Evolutionary conservation across 1,140 invertebrate genomes (phyloP).

Genomic region (Nasonia vitripennis): DNA sequence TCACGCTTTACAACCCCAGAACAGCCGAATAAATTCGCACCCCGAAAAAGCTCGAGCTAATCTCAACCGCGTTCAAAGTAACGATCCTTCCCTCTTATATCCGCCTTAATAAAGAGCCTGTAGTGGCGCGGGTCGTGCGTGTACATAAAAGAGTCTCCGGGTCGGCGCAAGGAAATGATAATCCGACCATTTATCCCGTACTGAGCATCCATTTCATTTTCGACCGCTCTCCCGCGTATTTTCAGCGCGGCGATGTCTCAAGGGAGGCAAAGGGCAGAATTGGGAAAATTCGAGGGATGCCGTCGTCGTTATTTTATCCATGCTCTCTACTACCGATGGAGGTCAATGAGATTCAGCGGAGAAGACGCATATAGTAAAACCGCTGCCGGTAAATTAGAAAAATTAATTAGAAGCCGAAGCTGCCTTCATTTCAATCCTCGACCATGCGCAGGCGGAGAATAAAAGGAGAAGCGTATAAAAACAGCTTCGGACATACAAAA

Average conservation of each 20-base stretch:
- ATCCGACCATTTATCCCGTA: not conserved
- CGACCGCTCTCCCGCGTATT: slow-evolving; percentile 9
- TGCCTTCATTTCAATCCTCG: not conserved
- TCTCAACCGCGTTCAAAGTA: not conserved
- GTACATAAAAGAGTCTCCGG: not conserved
- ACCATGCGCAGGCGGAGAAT: not conserved
- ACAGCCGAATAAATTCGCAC: too few relatives aligned
- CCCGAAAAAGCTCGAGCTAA: too few relatives aligned
- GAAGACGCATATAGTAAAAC: not conserved
- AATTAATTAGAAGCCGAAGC: not conserved
- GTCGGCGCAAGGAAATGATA: slow-evolving; percentile 1
- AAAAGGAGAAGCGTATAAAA: not conserved
- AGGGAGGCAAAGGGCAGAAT: slow-evolving; percentile 23
- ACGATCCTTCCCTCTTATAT: not conserved
- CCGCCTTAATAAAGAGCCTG: not conserved
- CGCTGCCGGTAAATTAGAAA: not conserved
- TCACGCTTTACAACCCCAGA: too few relatives aligned
- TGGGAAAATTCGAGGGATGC: slow-evolving; percentile 28
- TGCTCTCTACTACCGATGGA: not conserved
- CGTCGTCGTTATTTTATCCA: not conserved
- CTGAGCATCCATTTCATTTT: slow-evolving; percentile 31
- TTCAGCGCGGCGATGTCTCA: slow-evolving; percentile 3
- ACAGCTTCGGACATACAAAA: not conserved
- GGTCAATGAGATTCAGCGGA: not conserved
- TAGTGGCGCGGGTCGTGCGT: not conserved